Evolutionary conservation across 2,888 invertebrate genomes (phyloP).

Genomic region (Drosophila subquinaria): DNA sequence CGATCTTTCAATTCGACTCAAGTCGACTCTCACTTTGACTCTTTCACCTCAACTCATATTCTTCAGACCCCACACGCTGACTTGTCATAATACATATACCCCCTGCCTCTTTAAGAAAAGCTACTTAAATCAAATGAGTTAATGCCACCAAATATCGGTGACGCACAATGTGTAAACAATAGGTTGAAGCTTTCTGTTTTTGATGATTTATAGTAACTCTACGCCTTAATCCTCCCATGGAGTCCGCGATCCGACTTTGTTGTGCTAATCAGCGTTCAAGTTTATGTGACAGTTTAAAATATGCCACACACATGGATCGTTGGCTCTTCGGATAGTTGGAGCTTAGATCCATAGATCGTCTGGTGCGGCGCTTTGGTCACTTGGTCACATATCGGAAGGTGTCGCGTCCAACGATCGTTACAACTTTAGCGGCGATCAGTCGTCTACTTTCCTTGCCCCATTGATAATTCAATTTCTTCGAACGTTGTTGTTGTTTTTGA

Average conservation of each 20-base stretch:
- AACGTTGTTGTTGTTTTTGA: conserved; percentile 16
- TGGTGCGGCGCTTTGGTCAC: conserved; percentile 69
- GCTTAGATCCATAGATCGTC: conserved; percentile 6
- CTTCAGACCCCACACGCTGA: conserved; percentile 57
- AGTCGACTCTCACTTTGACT: conserved; percentile 40
- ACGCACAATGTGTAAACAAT: conserved; percentile 76
- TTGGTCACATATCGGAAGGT: conserved; percentile 54
- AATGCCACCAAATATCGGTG: conserved; percentile 72
- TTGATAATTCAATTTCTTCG: conserved; percentile 80
- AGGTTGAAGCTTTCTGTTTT: conserved; percentile 58
- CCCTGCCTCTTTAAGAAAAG: conserved; percentile 21
- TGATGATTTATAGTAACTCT: conserved; percentile 68
- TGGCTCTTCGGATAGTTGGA: conserved; percentile 22
- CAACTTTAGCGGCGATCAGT: conserved; percentile 36
- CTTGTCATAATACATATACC: conserved; percentile 60
- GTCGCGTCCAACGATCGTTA: conserved; percentile 67
- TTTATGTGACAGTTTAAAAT: conserved; percentile 81
- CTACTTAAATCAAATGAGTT: conserved; percentile 77
- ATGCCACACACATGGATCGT: conserved; percentile 71
- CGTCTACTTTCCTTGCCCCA: conserved; percentile 60
- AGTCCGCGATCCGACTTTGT: conserved; percentile 68
- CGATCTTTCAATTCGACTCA: conserved; percentile 10
- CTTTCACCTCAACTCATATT: conserved; percentile 2
- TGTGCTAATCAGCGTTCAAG: conserved; percentile 82
- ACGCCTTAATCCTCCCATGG: conserved; percentile 57